Evolutionary conservation across 2,888 invertebrate species (phyloP), one percentile per base, ranked within the genome.

Genomic region (Drosophila antonietae): DNA sequence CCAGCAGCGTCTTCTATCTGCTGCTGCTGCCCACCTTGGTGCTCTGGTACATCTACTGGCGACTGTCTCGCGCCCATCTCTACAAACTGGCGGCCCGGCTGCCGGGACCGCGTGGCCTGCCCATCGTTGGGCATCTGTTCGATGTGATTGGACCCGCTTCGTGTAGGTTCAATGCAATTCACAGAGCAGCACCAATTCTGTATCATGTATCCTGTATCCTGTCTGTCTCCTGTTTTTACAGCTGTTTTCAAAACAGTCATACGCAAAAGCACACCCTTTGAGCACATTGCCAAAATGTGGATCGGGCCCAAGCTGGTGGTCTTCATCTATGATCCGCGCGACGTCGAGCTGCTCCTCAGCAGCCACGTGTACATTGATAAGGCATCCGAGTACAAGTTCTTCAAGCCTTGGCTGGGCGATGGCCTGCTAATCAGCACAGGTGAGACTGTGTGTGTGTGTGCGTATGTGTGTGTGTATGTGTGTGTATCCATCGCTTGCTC

Each of bases 361-460:
- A 97, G 96, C 81, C 95, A 96, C 88, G 95, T 96, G 2, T 95
- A 96, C 92, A 96, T 97, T 78, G 96, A 97, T 93, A 97, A 97
- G 91, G 95, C 96, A 31, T 93, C 94, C 14, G 96, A 97, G 89
- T 97, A 97, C 92, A 94, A 95, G 83, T 96, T 96, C 93, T 96
- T 97, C 93, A 95, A 96, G 89, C 97, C 97, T 44, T 97, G 97
- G 97, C 94, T 97, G 68, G 97, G 97, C 90, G 95, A 97, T 84
- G 97, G 97, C 87, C 95, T 97, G 10, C 94, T 97, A 35, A 96
- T 97, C 88, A 96, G 96, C 83, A 95, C 96, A 78, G 97, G 97
- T 95, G 60, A 75, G 71, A 68, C 6, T 18, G 14, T 49, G 31
- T 41, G 18, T 14, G 20, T 15, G 52, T 18, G 31, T 31, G 58